A percentile compares a stretch with the other conserved stretches of the same genome.
phyloP scores from a whole-genome alignment of 64 coral and sea anemone genomes.

The Actinia tenebrosa region DNA sequence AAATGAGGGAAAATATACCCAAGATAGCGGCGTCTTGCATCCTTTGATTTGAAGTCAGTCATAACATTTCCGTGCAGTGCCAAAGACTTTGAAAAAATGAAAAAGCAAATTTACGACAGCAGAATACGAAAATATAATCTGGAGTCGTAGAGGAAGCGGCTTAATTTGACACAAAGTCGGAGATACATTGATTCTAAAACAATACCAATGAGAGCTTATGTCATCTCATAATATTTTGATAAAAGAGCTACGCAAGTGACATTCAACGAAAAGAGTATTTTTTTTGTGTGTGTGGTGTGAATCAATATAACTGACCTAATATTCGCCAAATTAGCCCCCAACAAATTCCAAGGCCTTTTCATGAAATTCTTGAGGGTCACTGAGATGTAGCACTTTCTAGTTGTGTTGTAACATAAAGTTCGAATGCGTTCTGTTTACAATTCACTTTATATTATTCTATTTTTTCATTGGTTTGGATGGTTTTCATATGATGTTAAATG shows the following conservation, averaged over 20 bases:
- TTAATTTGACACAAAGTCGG: conserved; percentile 9
- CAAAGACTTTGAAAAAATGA: background rate
- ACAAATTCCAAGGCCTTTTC: background rate
- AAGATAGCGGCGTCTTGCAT: background rate
- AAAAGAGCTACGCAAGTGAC: conserved; percentile 1
- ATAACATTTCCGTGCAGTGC: background rate
- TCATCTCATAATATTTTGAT: conserved; percentile 16
- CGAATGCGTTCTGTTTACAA: background rate
- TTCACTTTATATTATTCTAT: background rate
- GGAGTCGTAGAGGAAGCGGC: background rate
- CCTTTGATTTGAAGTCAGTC: background rate
- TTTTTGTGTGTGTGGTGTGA: background rate
- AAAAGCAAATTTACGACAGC: background rate
- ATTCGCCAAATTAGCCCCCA: background rate
- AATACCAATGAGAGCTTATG: background rate
- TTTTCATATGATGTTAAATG: background rate
- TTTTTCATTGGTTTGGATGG: background rate
- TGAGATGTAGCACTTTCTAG: background rate
- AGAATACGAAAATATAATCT: background rate
- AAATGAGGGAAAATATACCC: background rate
- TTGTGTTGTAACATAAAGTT: background rate
- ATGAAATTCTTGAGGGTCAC: background rate
- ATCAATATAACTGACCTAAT: background rate
- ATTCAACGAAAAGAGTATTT: background rate
- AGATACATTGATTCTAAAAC: background rate